Base-by-base conservation (phyloP, 2,113 vertebrate genomes). In the Amphilophus citrinellus region DNA sequence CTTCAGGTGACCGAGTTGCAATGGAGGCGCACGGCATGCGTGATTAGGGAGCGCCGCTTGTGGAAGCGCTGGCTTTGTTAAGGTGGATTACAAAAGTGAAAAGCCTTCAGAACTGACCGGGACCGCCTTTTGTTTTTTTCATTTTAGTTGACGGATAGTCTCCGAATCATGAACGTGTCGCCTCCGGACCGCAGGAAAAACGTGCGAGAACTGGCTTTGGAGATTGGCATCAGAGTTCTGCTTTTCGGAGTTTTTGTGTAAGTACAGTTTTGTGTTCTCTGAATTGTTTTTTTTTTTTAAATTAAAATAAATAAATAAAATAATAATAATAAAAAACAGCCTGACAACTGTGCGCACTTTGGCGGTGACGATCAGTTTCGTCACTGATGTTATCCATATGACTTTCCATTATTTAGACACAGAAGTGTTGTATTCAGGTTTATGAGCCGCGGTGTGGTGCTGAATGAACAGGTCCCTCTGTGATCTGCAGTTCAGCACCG, bases 191-290 rank as follows among this genome's bases (percentile, higher is more conserved):
- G 95, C 60, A 95, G 95, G 94, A 96, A 96, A 95, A 94, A 84
- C 92, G 87, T 95, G 83, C 91, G 95, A 5, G 94, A 93, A 20
- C 84, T 96, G 91, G 95, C 92, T 76, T 32, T 96, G 91, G 96
- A 96, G 94, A 94, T 95, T 37, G 94, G 95, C 77, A 93, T 96
- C 79, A 92, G 96, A 88, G 94, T 96, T 88, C 91, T 96, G 84
- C 96, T 96, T 9, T 96, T 96, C 77, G 96, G 95, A 95, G 96
- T 96, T 96, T 96, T 96, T 65, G 95, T 95, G 96, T 96, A 79
- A 96, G 96, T 96, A 35, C 5, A 81, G 77, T 65, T 83, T 32
- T n/a, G 57, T 37, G 37, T 50, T 24, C 7, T 35, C 14, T 57
- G 17, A 75, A 42, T 27, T 24, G 61, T 30, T 30, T 30, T 30